Conservation (phyloP, 2,797 vertebrate species). For the Anabas testudineus region DNA sequence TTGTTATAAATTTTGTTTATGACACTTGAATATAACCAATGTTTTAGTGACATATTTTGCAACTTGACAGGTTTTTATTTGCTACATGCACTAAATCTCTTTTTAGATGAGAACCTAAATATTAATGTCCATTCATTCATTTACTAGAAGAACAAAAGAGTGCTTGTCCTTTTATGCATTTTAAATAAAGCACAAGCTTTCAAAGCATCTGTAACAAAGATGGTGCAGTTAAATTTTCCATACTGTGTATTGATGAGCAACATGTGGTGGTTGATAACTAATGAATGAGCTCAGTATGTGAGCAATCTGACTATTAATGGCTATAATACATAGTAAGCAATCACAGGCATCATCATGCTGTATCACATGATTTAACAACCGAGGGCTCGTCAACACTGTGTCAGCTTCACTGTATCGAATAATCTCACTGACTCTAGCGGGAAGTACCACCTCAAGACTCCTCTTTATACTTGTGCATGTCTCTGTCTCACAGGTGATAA, state of each 20-base stretch:
- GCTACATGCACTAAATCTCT: neutral
- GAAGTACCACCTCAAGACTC: slow-evolving; percentile 9
- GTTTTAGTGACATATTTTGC: neutral
- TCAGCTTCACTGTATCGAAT: neutral
- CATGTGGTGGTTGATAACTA: no score
- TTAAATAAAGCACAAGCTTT: neutral
- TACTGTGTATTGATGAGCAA: no score
- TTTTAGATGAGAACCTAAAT: neutral
- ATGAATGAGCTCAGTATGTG: no score
- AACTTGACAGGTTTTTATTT: neutral
- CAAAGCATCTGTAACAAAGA: no score
- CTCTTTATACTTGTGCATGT: slow-evolving; percentile 18
- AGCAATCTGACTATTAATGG: no score
- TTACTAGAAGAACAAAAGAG: no score
- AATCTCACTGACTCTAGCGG: neutral
- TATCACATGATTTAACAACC: neutral
- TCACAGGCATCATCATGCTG: no score
- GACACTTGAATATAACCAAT: neutral
- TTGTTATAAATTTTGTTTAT: neutral
- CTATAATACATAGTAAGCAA: no score
- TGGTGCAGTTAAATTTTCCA: no score
- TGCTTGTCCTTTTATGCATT: neutral
- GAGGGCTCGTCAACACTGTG: no score
- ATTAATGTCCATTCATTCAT: neutral
- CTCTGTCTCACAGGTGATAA: slow-evolving; percentile 36